These are phyloP conservation scores for Drosophila erecta DNA, from an alignment of 1,140 invertebrate species.

Conservation along the genomic window DNA sequence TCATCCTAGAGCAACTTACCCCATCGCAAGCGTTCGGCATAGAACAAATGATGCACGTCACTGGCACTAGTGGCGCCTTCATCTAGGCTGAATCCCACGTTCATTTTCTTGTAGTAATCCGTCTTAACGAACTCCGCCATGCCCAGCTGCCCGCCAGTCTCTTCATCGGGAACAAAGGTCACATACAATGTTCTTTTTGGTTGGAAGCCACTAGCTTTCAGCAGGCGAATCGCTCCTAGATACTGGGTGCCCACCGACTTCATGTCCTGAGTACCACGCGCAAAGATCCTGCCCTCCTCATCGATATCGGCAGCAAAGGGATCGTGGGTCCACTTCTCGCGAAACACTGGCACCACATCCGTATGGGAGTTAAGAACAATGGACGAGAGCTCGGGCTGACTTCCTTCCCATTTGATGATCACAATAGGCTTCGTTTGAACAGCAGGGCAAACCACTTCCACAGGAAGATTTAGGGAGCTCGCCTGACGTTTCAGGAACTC, in stretches of 20 bases:
- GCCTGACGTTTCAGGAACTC: conserved; percentile 89
- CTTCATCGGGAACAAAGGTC: conserved; percentile 95
- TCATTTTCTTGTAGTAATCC: conserved; percentile 92
- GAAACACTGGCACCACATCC: conserved; percentile 94
- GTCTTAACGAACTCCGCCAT: conserved; percentile 93
- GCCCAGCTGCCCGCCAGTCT: conserved; percentile 93
- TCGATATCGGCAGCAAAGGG: conserved; percentile 91
- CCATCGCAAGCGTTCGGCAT: conserved; percentile 91
- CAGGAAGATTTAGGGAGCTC: conserved; percentile 87
- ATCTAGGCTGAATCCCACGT: conserved; percentile 95
- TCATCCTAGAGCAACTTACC: conserved; percentile 83
- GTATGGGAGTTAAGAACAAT: conserved; percentile 94
- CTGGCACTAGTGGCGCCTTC: conserved; percentile 90
- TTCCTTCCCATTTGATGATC: conserved; percentile 91
- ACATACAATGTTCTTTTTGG: conserved; percentile 90
- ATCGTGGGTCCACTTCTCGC: conserved; percentile 87
- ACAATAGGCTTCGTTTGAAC: conserved; percentile 88
- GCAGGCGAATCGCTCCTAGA: conserved; percentile 89
- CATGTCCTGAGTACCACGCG: conserved; percentile 90
- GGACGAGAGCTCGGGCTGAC: conserved; percentile 87
- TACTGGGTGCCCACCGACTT: conserved; percentile 79
- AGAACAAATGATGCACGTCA: conserved; percentile 89
- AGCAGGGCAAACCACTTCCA: conserved; percentile 85
- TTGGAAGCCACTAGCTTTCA: conserved; percentile 87
- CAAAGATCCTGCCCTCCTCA: conserved; percentile 92